These are phyloP conservation scores for Artibeus jamaicensis DNA, from an alignment of 2,797 vertebrate species.

Conservation along the genomic window DNA sequence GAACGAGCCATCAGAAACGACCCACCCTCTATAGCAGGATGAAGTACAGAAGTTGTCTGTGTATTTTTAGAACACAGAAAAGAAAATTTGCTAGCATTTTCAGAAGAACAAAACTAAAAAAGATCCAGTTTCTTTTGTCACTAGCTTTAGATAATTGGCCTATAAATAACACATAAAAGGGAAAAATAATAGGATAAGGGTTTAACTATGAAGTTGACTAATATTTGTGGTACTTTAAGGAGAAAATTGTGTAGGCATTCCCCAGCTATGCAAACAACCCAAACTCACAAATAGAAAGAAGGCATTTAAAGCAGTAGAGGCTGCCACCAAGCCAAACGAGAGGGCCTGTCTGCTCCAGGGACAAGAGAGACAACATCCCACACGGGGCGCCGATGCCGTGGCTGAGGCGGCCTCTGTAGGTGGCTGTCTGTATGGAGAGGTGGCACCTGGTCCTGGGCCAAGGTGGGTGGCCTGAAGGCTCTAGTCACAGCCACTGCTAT, in stretches of 20 bases:
- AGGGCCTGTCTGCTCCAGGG: not conserved
- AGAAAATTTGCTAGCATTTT: constrained; percentile 28
- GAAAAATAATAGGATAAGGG: not conserved
- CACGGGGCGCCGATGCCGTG: not conserved
- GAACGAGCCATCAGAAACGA: not conserved
- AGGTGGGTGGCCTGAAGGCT: not conserved
- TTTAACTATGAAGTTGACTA: not conserved
- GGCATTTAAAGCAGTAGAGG: not conserved
- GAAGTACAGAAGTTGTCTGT: not conserved
- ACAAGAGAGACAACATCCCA: not conserved
- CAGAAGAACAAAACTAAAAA: not conserved
- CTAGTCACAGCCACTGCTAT: not conserved
- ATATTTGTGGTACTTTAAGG: not conserved
- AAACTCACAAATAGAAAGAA: constrained; percentile 2
- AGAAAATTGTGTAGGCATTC: not conserved
- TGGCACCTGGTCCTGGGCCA: not conserved
- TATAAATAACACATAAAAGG: constrained; percentile 40
- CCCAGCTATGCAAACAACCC: not conserved
- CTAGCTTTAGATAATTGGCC: not conserved
- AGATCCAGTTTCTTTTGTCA: not conserved
- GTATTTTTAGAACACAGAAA: constrained; percentile 49
- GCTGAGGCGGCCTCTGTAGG: not conserved
- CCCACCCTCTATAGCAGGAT: not conserved
- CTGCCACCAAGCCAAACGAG: not conserved
- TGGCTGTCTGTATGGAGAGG: not conserved